These are phyloP conservation scores for Automeris io DNA, from an alignment of 2,888 invertebrate genomes.

Conservation along the genomic window DNA sequence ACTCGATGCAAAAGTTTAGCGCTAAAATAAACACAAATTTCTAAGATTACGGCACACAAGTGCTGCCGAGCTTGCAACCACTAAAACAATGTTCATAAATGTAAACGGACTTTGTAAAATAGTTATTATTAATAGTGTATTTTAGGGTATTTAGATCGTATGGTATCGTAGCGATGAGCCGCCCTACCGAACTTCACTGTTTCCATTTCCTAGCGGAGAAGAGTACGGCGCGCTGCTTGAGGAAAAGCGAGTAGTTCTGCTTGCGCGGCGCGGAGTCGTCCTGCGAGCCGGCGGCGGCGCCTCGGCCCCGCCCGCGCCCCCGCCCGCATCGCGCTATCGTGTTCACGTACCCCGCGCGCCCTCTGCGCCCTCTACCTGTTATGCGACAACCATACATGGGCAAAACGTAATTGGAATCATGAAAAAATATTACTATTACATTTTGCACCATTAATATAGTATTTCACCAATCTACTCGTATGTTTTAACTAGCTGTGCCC, in stretches of 20 bases:
- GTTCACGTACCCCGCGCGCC: constrained; percentile 26
- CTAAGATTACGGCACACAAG: too few species aligned
- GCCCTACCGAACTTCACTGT: constrained; percentile 23
- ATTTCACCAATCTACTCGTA: too few species aligned
- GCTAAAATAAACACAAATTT: too few species aligned
- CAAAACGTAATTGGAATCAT: neutral
- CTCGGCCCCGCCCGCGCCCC: constrained; percentile 25
- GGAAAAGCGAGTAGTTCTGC: constrained; percentile 71
- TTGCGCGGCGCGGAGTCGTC: constrained; percentile 40
- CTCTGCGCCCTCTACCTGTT: constrained; percentile 46
- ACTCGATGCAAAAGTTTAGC: too few species aligned
- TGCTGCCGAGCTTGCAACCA: too few species aligned
- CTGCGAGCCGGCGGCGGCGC: constrained; percentile 13
- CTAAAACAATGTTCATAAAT: too few species aligned
- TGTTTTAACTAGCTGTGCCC: too few species aligned
- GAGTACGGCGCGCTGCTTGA: constrained; percentile 68
- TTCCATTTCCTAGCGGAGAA: constrained; percentile 77
- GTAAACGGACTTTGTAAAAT: too few species aligned
- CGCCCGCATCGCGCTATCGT: constrained; percentile 28
- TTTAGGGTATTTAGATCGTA: too few species aligned
- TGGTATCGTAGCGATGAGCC: constrained; percentile 6
- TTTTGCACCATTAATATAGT: too few species aligned
- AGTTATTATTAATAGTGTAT: too few species aligned
- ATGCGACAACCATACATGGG: neutral
- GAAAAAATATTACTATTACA: neutral